Base-by-base conservation (phyloP, 2,888 invertebrate genomes). In the Cheilosia pagana region DNA sequence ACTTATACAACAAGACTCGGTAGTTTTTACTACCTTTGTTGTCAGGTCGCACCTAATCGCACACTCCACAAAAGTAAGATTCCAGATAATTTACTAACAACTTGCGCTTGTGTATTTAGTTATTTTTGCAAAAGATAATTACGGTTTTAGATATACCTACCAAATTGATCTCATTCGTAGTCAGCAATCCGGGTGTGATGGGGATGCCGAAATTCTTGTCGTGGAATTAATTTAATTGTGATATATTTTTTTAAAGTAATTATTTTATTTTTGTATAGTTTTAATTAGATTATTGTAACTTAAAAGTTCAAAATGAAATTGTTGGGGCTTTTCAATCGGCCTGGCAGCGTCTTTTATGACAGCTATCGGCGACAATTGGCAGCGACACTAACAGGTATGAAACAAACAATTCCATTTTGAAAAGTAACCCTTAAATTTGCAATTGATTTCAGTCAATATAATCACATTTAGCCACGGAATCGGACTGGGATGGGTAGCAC, bases 401-500 rank as follows among this genome's bases (percentile, higher is more conserved):
- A n/a, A 25, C 3, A 19, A 8, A 19, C 2, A 16, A 19, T 21
- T 12, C 6, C 2, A 12, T 31, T 25, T 43, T 14, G 1, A 23
- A 28, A 6, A 3, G 6, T 45, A 16, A 16, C n/a, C 12, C 12
- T 12, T 50, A 19, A 10, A 16, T 8, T 14, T 25, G 28, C 2
- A 7, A 23, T 19, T 16, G 16, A 12, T 68, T 87, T 2, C 39
- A 92, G 92, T 89, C 0, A 91, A 91, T 63, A 89, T 91, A 19
- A 89, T 91, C 14, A 88, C 89, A 3, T 88, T 92, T 65, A 88
- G 89, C 0, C 92, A 92, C 88, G 91, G 92, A 7, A 85, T 90
- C 6, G 89, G 90, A 0, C 50, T 90, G 12, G 92, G 91, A 10
- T 92, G 92, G 92, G 75, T 91, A 0, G 89, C 91, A 2, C 92